phyloP scores from a whole-genome alignment of 2,113 vertebrate genomes.

The Chloropsis hardwickii region DNA sequence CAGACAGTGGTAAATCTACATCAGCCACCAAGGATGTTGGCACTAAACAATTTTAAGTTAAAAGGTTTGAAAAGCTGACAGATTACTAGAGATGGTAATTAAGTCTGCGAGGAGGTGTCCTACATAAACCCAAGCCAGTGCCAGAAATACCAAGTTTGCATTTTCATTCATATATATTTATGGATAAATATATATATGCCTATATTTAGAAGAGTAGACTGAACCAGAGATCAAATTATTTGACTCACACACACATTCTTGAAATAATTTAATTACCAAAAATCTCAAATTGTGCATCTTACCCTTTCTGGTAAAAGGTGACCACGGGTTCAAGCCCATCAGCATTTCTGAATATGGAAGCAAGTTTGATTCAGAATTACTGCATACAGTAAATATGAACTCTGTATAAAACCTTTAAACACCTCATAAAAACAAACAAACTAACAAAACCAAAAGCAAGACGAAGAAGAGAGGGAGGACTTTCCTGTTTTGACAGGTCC shows the following conservation, averaged over 20 bases:
- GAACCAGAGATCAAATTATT: not conserved
- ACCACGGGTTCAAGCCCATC: not conserved
- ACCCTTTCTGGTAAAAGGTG: not conserved
- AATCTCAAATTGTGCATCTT: not conserved
- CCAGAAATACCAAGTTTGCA: not conserved
- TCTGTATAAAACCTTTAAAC: not conserved
- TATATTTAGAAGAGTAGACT: not conserved
- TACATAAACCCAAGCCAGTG: not conserved
- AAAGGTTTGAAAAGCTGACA: not conserved
- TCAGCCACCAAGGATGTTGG: not conserved
- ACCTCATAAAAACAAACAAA: not conserved
- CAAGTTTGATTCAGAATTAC: not conserved
- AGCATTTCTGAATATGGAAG: not conserved
- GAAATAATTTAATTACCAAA: not conserved
- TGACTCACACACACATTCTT: not conserved
- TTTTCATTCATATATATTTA: not conserved
- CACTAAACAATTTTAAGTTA: not conserved
- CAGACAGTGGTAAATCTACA: not conserved
- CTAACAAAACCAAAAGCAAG: not conserved
- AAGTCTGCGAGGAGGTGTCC: not conserved
- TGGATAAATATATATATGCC: not conserved
- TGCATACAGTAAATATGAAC: not conserved
- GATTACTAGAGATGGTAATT: not conserved
- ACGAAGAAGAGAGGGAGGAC: accelerated
- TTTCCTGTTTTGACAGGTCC: not conserved